These are phyloP conservation scores for Indicator maculatus DNA, from an alignment of 2,113 vertebrate genomes.

Conservation along the genomic window DNA sequence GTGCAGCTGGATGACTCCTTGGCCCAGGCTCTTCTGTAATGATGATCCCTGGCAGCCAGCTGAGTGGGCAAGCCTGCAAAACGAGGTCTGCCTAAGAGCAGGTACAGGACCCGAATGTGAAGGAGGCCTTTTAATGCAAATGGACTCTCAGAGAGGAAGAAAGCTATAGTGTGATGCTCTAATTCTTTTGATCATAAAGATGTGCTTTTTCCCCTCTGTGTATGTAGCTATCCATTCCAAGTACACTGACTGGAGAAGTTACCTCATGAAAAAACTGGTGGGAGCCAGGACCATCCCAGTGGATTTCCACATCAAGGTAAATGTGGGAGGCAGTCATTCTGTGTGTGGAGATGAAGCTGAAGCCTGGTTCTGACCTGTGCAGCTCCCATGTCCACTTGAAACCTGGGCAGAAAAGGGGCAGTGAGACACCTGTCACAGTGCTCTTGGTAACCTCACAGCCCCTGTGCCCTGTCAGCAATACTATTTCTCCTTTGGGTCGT, in stretches of 20 bases:
- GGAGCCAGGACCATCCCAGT: conserved; percentile 90
- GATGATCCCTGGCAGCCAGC: not conserved
- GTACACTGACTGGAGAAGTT: conserved; percentile 89
- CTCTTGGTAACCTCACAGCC: not conserved
- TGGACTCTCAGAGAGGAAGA: not conserved
- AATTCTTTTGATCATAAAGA: not conserved
- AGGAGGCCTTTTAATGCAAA: not conserved
- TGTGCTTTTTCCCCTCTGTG: not conserved
- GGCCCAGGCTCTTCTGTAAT: not conserved
- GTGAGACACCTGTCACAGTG: not conserved
- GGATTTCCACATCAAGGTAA: conserved; percentile 93
- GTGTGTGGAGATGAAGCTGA: not conserved
- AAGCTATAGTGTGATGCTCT: not conserved
- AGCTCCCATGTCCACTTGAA: not conserved
- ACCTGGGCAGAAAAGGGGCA: not conserved
- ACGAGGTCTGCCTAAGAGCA: not conserved
- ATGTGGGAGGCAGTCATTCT: not conserved
- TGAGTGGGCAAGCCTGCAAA: not conserved
- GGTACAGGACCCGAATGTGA: not conserved
- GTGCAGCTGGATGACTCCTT: not conserved
- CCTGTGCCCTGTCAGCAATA: not conserved
- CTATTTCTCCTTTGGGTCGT: not conserved
- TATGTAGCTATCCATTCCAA: conserved; percentile 78
- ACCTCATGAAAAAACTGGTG: conserved; percentile 91
- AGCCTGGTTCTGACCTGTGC: not conserved